phyloP scores from a whole-genome alignment of 2,113 vertebrate species.

The Epinephelus cyanopodus region DNA sequence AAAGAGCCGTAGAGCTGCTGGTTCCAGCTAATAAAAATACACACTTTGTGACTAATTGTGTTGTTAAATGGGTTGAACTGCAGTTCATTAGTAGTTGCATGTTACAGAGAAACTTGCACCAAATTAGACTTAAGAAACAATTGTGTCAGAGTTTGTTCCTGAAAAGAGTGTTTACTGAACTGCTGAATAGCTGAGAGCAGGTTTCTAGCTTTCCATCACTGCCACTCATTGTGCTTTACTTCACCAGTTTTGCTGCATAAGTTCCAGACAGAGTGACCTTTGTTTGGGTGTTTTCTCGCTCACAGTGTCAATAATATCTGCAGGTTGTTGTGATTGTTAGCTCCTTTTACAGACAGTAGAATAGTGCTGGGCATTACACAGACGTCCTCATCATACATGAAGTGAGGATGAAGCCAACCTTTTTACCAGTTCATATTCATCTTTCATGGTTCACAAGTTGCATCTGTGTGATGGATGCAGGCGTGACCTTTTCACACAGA shows the following conservation, averaged over 20 bases:
- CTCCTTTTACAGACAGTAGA: conserved; percentile 5
- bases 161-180: conserved; percentile 13
- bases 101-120: neutral
- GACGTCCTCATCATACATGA: conserved; percentile 3
- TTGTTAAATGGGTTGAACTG: neutral
- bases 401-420: conserved; percentile 25
- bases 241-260: conserved; percentile 39
- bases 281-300: conserved; percentile 47
- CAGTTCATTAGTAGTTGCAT: neutral
- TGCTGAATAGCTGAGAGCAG: conserved; percentile 16
- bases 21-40: neutral
- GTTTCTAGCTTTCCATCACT: conserved; percentile 30
- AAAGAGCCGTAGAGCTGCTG: too few species aligned
- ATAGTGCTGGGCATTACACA: neutral
- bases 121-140: neutral
- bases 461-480: conserved; percentile 43
- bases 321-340: conserved; percentile 44
- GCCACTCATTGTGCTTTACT: conserved; percentile 40
- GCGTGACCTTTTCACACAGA: conserved; percentile 49
- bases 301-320: conserved; percentile 33
- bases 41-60: conserved; percentile 5
- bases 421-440: conserved; percentile 25
- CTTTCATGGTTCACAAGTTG: conserved; percentile 45
- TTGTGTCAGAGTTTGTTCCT: conserved; percentile 11
- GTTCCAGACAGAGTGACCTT: conserved; percentile 60